A percentile compares a stretch with the other conserved stretches of the same genome.
These are phyloP conservation scores for Otocyon megalotis DNA, from an alignment of 2,113 vertebrate genomes.

Conservation along the genomic window DNA sequence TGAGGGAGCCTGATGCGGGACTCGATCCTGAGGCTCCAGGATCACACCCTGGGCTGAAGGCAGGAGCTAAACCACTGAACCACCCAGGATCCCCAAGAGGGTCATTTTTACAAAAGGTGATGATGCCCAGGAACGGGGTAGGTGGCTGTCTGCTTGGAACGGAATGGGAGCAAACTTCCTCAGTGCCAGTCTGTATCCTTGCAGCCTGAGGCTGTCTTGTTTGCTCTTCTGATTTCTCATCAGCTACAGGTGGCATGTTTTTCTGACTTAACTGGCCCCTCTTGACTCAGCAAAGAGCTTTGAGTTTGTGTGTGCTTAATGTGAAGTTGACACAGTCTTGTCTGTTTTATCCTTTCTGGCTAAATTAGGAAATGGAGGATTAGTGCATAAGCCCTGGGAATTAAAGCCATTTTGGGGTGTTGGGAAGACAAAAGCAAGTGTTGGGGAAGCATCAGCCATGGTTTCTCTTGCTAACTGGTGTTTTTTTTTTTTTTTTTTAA, in stretches of 20 bases:
- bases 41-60: too few species aligned
- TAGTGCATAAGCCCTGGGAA: background rate
- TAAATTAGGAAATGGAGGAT: constrained; percentile 28
- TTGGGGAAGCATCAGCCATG: background rate
- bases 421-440: background rate
- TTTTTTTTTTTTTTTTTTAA: background rate
- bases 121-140: background rate
- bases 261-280: background rate
- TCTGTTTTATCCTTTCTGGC: background rate
- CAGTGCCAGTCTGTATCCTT: background rate
- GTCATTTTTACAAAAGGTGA: background rate
- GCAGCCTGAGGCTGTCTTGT: background rate
- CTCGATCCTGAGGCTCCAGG: too few species aligned
- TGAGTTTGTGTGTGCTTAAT: constrained; percentile 5
- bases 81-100: background rate
- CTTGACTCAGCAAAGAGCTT: background rate
- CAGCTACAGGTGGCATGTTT: background rate
- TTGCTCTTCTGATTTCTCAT: background rate
- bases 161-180: background rate
- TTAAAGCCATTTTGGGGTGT: background rate
- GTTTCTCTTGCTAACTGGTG: background rate
- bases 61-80: too few species aligned
- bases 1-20: too few species aligned
- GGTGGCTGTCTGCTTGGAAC: background rate
- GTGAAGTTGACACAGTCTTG: background rate